Evolutionary conservation across 2,888 invertebrate genomes (phyloP), one percentile per base, ranked within the genome.

Genomic region (Heterodera filipjevi): DNA sequence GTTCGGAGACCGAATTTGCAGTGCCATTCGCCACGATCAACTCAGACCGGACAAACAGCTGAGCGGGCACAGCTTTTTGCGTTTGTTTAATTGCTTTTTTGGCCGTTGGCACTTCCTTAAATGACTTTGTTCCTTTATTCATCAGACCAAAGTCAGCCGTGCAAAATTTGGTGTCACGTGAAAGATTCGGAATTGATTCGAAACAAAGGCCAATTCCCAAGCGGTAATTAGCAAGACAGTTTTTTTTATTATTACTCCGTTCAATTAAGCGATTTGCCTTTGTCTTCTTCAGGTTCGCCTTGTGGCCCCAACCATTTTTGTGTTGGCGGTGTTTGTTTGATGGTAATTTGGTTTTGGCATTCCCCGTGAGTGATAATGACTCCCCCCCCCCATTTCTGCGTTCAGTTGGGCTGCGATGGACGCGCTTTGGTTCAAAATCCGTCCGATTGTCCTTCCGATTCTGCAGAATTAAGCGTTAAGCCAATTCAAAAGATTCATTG

Each of bases 151-250:
- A 85, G 84, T 1, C 87, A 89, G 74, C 87, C 88, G 30, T 89
- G 89, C 77, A 89, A 89, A 72, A 86, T 89, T 22, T 89, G 89
- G 89, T 89, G 89, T 78, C 89, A 89, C 80, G 81, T 89, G 49
- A 81, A 82, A 10, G 87, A 84, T 39, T 87, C 88, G 0, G 87
- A 89, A 72, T 75, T 89, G 5, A 89, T 89, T 78, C 81, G 89
- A 70, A 89, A 89, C 83, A 89, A 89, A 77, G 89, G 87, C 0
- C 86, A 87, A 33, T 89, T 87, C 75, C 89, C 89, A 0, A 89
- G 89, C 70, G 89, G 68, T 27, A 33, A 66, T 32, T 19, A 22
- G 33, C 32, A 14, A 68, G 19, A 27, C 33, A 19, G 3, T 33
- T 68, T 10, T 14, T 68, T 33, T 68, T 68, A 6, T n/a, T 32